Conservation (phyloP, 2,113 vertebrate species). For the Sceloporus tristichus region DNA sequence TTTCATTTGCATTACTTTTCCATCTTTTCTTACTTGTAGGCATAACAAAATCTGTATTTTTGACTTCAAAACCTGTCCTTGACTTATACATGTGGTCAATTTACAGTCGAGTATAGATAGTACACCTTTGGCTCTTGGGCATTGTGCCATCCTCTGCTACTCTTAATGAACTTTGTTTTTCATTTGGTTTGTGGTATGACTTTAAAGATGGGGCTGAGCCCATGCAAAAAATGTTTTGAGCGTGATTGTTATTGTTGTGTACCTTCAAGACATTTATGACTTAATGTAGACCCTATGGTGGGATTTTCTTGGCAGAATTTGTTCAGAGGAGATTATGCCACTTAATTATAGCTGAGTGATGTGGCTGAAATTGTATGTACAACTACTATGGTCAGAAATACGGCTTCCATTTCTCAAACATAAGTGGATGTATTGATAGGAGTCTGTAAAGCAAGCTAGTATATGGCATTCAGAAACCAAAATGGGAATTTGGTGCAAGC, state of each 20-base stretch:
- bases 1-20: not conserved
- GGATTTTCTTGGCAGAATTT: no score
- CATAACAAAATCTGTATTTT: no score
- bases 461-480: constrained; percentile 1
- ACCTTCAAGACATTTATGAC: no score
- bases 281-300: no score
- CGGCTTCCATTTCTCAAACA: not conserved
- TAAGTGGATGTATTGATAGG: not conserved
- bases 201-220: not conserved
- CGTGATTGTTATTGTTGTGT: not conserved
- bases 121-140: not conserved
- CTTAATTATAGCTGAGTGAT: not conserved
- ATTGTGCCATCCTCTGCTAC: not conserved
- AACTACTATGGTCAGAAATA: not conserved
- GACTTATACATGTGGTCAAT: no score
- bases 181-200: not conserved
- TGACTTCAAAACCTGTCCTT: no score
- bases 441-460: not conserved
- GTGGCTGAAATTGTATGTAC: no score
- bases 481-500: not conserved
- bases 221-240: not conserved
- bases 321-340: not conserved
- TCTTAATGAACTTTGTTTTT: not conserved
- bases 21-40: not conserved
- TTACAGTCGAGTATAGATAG: no score